Evolutionary conservation across 2,797 vertebrate genomes (phyloP), one percentile per base, ranked within the genome.

Genomic region (Gobionotothen gibberifrons): DNA sequence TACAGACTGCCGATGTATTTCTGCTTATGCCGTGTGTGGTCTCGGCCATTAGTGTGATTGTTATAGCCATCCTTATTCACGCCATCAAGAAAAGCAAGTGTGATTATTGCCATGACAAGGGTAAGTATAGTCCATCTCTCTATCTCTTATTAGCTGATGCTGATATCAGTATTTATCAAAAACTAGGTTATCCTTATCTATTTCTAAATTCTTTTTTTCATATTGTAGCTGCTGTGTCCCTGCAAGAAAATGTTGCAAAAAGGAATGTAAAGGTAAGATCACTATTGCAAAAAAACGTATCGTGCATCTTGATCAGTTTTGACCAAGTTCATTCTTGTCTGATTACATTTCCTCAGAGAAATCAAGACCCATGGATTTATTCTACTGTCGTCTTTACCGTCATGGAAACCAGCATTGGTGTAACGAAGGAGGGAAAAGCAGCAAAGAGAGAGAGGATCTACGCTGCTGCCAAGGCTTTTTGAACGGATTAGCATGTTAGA

Each of bases 341-440:
- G 12, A 0, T 0, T 47, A 12, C 5, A 43, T 77, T 64, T 74
- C 12, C 26, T 15, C 62, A 88, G 88, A 61, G 46, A 63, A 42
- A 70, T 58, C 51, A 67, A 52, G 69, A 83, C 5, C 3, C 5
- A 1, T 32, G 22, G 47, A 32, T 83, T 61, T 85, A 90, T 40
- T 74, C 85, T 14, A 53, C 75, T 40, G 82, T 4, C 1, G 0
- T 79, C 57, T 87, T 88, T 21, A 76, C 53, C 1, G 0, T 44
- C 42, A 53, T 76, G 58, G 69, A 79, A 74, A 19, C 26, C n/a
- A 40, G 14, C 5, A 2, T 22, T 7, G 44, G 5, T 46, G 68
- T 22, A 68, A 36, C 0, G 6, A 64, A 21, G 29, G 15, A 46
- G 0, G 2, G 13, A 17, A 65, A 56, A 13, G 6, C 53, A 13